A percentile compares a stretch with the other conserved stretches of the same genome.
Conservation (phyloP, 2,797 vertebrate genomes). For the Masticophis lateralis region DNA sequence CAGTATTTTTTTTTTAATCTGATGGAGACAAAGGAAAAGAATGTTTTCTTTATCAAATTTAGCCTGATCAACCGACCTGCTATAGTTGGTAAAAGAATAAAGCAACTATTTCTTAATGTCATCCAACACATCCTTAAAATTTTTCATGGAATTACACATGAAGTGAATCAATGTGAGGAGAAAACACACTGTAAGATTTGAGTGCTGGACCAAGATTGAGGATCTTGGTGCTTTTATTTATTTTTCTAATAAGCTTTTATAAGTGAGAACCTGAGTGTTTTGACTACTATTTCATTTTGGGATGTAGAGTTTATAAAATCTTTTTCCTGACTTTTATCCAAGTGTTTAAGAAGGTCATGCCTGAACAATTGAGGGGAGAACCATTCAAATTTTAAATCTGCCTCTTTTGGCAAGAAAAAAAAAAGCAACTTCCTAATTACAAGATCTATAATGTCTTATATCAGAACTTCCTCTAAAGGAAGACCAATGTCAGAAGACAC, state of each 20-base stretch:
- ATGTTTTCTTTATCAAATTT: background rate
- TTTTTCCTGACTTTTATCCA: background rate
- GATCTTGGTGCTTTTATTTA: background rate
- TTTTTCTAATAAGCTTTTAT: background rate
- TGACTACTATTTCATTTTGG: background rate
- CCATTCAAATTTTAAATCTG: background rate
- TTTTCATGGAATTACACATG: accelerated
- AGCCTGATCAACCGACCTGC: background rate
- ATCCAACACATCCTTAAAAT: constrained; percentile 12
- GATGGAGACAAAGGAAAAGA: background rate
- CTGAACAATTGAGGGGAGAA: background rate
- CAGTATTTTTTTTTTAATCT: background rate
- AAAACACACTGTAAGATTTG: background rate
- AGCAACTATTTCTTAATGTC: background rate
- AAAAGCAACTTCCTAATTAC: background rate
- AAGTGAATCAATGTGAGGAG: accelerated
- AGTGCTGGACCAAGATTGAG: background rate
- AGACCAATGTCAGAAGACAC: background rate
- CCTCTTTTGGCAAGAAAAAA: background rate
- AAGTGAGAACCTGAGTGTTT: background rate
- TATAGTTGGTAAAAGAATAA: constrained; percentile 7
- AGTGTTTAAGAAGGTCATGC: background rate
- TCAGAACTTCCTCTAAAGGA: background rate
- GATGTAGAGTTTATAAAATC: background rate
- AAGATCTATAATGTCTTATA: background rate